These are phyloP conservation scores for Charanyca ferruginea DNA, from an alignment of 2,888 invertebrate species.

Conservation along the genomic window DNA sequence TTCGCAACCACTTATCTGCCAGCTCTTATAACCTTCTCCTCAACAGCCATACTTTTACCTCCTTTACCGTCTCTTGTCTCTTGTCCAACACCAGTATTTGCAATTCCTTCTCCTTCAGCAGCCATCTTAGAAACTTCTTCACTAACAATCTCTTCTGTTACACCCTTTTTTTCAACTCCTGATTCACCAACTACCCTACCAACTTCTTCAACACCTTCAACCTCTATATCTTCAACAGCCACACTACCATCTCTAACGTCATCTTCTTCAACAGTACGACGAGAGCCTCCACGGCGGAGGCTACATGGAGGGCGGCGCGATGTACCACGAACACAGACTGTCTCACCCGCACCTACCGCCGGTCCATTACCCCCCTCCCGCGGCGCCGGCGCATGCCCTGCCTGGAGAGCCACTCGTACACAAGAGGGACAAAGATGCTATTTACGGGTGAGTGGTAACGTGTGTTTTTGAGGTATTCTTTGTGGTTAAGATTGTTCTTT, in stretches of 20 bases:
- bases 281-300: slow-evolving; percentile 96
- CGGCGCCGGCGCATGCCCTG: slow-evolving; percentile 97
- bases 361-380: slow-evolving; percentile 95
- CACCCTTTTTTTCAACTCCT: not conserved
- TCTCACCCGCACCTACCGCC: slow-evolving; percentile 94
- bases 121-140: no score
- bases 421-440: slow-evolving; percentile 99
- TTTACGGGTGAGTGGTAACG: slow-evolving; percentile 97
- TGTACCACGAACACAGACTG: slow-evolving; percentile 96
- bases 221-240: not conserved
- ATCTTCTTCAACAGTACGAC: slow-evolving; percentile 94
- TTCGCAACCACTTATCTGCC: no score
- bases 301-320: slow-evolving; percentile 95
- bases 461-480: slow-evolving; percentile 65
- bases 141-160: not conserved
- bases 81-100: no score
- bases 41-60: no score
- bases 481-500: slow-evolving; percentile 16
- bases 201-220: not conserved
- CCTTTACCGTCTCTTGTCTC: not conserved
- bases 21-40: no score
- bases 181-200: not conserved
- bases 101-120: not conserved
- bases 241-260: slow-evolving; percentile 7
- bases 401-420: slow-evolving; percentile 97